Conservation (phyloP, 37 sponge, comb jelly and placozoan genomes). For the Agelas oroides region DNA sequence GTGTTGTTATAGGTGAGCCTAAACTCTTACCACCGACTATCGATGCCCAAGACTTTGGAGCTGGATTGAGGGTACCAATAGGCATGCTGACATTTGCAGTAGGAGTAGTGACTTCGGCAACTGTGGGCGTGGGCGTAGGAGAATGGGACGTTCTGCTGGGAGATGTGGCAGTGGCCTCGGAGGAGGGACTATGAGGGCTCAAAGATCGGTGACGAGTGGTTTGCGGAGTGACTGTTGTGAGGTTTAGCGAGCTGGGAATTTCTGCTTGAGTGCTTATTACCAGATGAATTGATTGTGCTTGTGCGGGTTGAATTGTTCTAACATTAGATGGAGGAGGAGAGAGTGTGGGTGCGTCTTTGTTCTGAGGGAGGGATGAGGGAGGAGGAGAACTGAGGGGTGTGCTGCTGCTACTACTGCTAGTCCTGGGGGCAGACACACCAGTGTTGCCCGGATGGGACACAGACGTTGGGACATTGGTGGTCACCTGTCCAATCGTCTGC, state of each 20-base stretch:
- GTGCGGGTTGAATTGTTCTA: neutral
- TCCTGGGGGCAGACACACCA: neutral
- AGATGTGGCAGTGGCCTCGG: too few species aligned
- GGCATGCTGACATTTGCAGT: neutral
- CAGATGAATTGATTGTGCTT: too few species aligned
- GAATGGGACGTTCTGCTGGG: neutral
- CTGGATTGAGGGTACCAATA: neutral
- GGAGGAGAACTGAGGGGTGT: constrained; percentile 2
- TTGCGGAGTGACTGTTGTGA: neutral
- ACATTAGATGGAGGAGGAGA: neutral
- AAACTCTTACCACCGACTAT: constrained; percentile 12
- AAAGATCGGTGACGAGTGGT: neutral
- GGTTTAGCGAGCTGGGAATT: too few species aligned
- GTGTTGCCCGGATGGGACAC: neutral
- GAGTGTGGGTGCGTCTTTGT: neutral
- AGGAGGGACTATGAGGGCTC: too few species aligned
- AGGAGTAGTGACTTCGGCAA: neutral
- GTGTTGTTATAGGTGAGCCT: neutral
- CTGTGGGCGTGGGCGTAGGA: neutral
- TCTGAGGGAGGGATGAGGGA: neutral
- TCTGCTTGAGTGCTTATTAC: too few species aligned
- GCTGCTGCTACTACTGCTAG: neutral
- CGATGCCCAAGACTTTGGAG: constrained; percentile 51
- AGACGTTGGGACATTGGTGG: neutral
- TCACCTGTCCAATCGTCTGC: neutral